A percentile compares a stretch with the other conserved stretches of the same genome.
Evolutionary conservation across 2,113 vertebrate genomes (phyloP).

Genomic region (Mus musculus): GRCm39 chr12:47789501-47790000

Average conservation of each 20-base stretch:
- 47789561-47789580: slow-evolving; percentile 75
- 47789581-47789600: slow-evolving; percentile 65
- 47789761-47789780: not conserved
- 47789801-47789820: not conserved
- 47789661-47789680: not conserved
- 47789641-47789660: slow-evolving; percentile 27
- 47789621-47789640: slow-evolving; percentile 41
- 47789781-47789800: not conserved
- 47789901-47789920: not conserved
- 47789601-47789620: slow-evolving; percentile 42
- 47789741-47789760: not conserved
- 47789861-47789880: not conserved
- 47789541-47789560: slow-evolving; percentile 83
- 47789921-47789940: not conserved
- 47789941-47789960: not conserved
- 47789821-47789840: not conserved
- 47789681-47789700: not conserved
- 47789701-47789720: not conserved
- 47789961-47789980: accelerated
- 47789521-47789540: slow-evolving; percentile 83
- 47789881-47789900: not conserved
- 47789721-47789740: not conserved
- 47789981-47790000: not conserved
- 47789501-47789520: slow-evolving; percentile 85
- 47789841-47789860: not conserved